Conservation (phyloP, 2,797 vertebrate species). For the Tragopan temminckii region DNA sequence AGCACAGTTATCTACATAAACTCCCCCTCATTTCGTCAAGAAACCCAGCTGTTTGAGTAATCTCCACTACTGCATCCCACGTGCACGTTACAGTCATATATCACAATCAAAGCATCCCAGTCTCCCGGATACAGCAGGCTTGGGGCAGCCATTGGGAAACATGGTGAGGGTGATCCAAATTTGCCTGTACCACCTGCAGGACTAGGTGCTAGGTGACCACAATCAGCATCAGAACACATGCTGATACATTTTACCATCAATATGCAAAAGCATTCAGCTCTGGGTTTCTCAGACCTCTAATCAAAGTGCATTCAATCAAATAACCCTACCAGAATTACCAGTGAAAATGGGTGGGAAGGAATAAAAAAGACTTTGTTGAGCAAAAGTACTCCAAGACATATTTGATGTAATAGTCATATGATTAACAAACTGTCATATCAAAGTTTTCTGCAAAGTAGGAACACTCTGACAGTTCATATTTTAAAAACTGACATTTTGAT, state of each 20-base stretch:
- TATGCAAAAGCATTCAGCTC: neutral
- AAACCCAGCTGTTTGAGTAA: slow-evolving; percentile 1
- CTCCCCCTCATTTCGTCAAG: neutral
- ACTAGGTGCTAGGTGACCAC: neutral
- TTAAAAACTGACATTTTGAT: slow-evolving; percentile 87
- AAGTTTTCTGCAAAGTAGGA: slow-evolving; percentile 82
- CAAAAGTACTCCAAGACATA: slow-evolving; percentile 72
- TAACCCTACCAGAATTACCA: slow-evolving; percentile 56
- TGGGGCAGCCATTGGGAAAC: neutral
- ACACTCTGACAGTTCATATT: slow-evolving; percentile 84
- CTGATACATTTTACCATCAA: neutral
- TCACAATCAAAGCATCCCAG: neutral
- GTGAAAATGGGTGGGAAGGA: slow-evolving; percentile 18
- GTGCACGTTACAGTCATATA: neutral
- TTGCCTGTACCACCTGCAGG: neutral
- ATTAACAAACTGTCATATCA: slow-evolving; percentile 86
- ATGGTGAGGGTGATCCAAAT: neutral
- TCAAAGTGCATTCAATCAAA: slow-evolving; percentile 23
- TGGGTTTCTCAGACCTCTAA: neutral
- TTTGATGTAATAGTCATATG: slow-evolving; percentile 82
- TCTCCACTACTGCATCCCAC: neutral
- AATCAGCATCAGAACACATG: rapidly evolving
- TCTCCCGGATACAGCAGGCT: neutral
- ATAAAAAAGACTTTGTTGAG: slow-evolving; percentile 62
- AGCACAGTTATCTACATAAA: neutral